phyloP scores from a whole-genome alignment of 2,113 vertebrate genomes.

The Erythrocebus patas region DNA sequence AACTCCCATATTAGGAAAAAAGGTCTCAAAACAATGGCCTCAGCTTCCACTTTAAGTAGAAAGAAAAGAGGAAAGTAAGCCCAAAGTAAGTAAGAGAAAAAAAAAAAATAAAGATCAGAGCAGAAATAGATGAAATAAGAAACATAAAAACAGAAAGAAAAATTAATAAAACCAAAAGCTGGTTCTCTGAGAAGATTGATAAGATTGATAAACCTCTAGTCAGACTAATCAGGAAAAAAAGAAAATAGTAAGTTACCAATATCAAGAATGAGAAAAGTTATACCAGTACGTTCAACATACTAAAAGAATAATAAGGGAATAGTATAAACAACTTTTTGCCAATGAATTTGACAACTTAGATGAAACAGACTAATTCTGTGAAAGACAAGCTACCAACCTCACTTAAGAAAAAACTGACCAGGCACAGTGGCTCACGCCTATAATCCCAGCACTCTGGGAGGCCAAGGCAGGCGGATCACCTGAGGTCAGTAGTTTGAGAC shows the following conservation, averaged over 20 bases:
- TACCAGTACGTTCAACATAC: not conserved
- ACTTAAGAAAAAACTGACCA: not conserved
- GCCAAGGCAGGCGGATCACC: too few relatives aligned
- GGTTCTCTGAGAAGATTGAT: not conserved
- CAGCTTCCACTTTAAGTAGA: not conserved
- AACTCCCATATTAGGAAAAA: not conserved
- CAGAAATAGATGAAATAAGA: not conserved
- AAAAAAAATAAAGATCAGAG: not conserved
- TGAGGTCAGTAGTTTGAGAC: too few relatives aligned
- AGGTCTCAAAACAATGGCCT: not conserved
- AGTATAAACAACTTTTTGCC: not conserved
- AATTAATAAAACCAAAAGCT: not conserved
- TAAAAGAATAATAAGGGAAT: not conserved
- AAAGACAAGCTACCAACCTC: not conserved
- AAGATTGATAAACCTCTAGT: not conserved
- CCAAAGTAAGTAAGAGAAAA: not conserved
- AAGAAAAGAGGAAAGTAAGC: not conserved
- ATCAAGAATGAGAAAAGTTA: not conserved
- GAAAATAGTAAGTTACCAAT: not conserved
- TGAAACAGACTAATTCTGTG: not conserved
- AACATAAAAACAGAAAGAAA: not conserved
- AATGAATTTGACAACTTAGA: not conserved
- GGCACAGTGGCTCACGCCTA: too few relatives aligned
- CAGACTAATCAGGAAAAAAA: not conserved
- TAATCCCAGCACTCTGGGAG: too few relatives aligned